Evolutionary conservation across 2,888 invertebrate genomes (phyloP), one percentile per base, ranked within the genome.

Genomic region (Andrena hattorfiana): DNA sequence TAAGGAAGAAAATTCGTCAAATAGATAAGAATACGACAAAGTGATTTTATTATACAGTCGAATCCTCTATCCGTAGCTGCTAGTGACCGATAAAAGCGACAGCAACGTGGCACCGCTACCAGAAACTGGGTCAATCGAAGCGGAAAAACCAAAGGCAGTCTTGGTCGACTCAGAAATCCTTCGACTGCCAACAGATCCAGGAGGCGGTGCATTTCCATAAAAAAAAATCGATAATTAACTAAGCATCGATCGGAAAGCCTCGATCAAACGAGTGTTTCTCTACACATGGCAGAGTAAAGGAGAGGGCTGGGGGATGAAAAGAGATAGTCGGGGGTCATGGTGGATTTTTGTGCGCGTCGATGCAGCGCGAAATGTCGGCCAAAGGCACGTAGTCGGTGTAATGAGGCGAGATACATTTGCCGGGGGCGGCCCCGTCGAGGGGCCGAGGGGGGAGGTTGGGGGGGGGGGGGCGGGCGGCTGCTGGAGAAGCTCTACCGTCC

Each of bases 391-490:
- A 89, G 89, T 84, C 88, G 87, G 90, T 90, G 92, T 92, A 93
- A 93, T 92, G 92, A 92, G 92, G 89, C 92, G 90, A 91, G 89
- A 90, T 91, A 90, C 89, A 90, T 89, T 90, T 85, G 88, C 84
- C 87, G 74, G 71, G 78, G 83, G 82, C 71, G 82, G 76, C 71
- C 66, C 49, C 70, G 76, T 63, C 82, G 23, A 56, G 20, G 23
- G 56, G 56, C 23, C 23, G 51, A 51, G 20, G 51, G 20, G 51
- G 51, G 7, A 1, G 20, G 51, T 20, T 2, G 20, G 51, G n/a
- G 13, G 83, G 84, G 85, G n/a, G 13, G 83, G 84, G 85, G 4
- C 42, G 42, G 83, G 82, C 80, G 83, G 89, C 80, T 85, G 87
- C 83, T 82, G 88, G 83, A 87, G 88, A 85, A 87, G 89, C 88